Conservation (phyloP, 2,888 invertebrate species). For the Epinotia demarniana region DNA sequence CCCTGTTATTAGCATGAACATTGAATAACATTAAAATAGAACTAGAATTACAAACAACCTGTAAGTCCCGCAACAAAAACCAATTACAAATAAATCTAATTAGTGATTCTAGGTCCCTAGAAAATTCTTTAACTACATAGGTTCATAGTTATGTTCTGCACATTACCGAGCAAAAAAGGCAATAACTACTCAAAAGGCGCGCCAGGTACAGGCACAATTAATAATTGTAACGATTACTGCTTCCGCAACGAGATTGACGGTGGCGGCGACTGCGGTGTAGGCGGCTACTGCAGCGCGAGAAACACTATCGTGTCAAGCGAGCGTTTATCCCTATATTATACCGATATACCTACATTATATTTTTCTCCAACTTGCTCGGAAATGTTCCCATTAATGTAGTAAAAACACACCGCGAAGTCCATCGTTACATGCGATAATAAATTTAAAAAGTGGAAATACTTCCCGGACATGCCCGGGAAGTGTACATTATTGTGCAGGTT, state of each 20-base stretch:
- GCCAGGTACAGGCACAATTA: constrained; percentile 38
- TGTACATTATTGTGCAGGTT: no score
- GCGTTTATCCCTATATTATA: neutral
- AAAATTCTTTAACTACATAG: constrained; percentile 31
- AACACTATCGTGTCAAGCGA: constrained; percentile 10
- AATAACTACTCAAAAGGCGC: constrained; percentile 34
- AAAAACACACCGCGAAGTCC: no score
- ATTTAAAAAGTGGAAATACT: no score
- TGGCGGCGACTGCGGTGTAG: no score
- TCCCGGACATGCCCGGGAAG: no score
- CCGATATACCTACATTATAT: no score
- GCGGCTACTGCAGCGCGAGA: neutral
- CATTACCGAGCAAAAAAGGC: constrained; percentile 39
- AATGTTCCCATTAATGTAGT: no score
- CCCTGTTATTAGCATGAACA: neutral
- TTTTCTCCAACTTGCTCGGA: no score
- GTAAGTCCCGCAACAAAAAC: constrained; percentile 21
- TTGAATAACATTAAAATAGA: constrained; percentile 21
- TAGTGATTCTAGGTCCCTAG: constrained; percentile 16
- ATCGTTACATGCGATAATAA: no score
- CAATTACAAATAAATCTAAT: constrained; percentile 25
- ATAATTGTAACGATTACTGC: constrained; percentile 36
- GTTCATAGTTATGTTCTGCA: constrained; percentile 29
- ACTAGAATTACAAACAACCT: constrained; percentile 14
- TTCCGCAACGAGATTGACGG: constrained; percentile 32